Evolutionary conservation across 2,888 invertebrate species (phyloP).

Genomic region (Muscina levida): DNA sequence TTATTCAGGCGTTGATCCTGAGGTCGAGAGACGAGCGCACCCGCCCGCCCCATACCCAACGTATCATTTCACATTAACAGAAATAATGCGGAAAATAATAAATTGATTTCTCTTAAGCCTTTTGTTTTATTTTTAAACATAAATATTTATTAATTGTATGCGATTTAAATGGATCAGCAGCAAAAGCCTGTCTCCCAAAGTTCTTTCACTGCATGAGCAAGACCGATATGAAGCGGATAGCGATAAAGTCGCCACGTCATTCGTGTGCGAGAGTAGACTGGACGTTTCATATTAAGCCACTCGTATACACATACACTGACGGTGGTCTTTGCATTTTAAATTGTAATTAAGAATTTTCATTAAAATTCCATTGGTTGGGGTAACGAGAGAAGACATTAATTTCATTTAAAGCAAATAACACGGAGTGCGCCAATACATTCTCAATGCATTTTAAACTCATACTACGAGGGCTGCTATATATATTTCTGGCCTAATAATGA

Average conservation of each 20-base stretch:
- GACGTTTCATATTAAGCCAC: neutral
- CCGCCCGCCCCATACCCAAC: neutral
- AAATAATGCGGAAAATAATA: slow-evolving; percentile 31
- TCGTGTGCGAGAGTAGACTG: too few relatives aligned
- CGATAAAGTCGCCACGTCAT: too few relatives aligned
- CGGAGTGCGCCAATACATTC: neutral
- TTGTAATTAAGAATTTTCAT: slow-evolving; percentile 34
- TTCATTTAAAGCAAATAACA: slow-evolving; percentile 23
- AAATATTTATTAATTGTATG: slow-evolving; percentile 30
- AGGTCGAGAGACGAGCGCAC: neutral
- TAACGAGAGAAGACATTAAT: slow-evolving; percentile 19
- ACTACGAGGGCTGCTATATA: too few relatives aligned
- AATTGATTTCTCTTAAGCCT: slow-evolving; percentile 33
- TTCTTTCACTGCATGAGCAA: neutral
- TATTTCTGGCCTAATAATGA: too few relatives aligned
- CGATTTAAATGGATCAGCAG: slow-evolving; percentile 19
- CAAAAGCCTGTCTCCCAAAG: slow-evolving; percentile 2
- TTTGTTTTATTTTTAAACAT: slow-evolving; percentile 15
- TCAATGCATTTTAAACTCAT: too few relatives aligned
- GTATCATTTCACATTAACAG: neutral
- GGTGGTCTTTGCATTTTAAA: slow-evolving; percentile 24
- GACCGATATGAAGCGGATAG: neutral
- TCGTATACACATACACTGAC: neutral
- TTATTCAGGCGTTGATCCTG: slow-evolving; percentile 4
- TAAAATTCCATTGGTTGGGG: slow-evolving; percentile 27